Evolutionary conservation across 1,140 invertebrate genomes (phyloP).

Genomic region (Lepidurus couesii): DNA sequence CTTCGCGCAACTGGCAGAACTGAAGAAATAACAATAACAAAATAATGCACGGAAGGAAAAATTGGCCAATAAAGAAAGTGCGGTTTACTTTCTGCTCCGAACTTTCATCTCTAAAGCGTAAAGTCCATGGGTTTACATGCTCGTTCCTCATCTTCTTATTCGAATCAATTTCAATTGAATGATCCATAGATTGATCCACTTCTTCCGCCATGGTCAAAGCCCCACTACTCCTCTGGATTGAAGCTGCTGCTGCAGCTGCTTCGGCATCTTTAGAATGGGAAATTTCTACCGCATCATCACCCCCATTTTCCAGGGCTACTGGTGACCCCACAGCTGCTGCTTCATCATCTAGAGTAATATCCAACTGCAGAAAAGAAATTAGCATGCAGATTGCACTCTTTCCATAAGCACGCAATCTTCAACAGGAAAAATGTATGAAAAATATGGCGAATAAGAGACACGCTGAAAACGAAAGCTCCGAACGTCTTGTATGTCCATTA

Average conservation of each 20-base stretch:
- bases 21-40: slow-evolving; percentile 42
- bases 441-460: no score
- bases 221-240: not conserved
- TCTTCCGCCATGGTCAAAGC: slow-evolving; percentile 51
- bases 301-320: slow-evolving; percentile 34
- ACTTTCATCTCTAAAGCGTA: slow-evolving; percentile 71
- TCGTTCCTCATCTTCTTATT: slow-evolving; percentile 84
- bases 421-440: no score
- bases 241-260: slow-evolving; percentile 39
- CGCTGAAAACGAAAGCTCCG: no score
- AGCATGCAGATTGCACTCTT: not conserved
- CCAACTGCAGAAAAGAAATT: not conserved
- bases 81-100: slow-evolving; percentile 61
- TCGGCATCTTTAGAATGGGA: slow-evolving; percentile 32
- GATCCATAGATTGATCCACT: slow-evolving; percentile 79
- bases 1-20: slow-evolving; percentile 82
- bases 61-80: not conserved
- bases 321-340: slow-evolving; percentile 34
- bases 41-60: slow-evolving; percentile 2
- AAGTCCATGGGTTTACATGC: slow-evolving; percentile 77
- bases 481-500: not conserved
- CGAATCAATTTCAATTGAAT: slow-evolving; percentile 84
- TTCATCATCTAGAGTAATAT: slow-evolving; percentile 26
- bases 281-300: slow-evolving; percentile 20
- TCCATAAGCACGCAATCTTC: not conserved